Base-by-base conservation (phyloP, 2,113 vertebrate species). In the Rhodinocichla rosea region DNA sequence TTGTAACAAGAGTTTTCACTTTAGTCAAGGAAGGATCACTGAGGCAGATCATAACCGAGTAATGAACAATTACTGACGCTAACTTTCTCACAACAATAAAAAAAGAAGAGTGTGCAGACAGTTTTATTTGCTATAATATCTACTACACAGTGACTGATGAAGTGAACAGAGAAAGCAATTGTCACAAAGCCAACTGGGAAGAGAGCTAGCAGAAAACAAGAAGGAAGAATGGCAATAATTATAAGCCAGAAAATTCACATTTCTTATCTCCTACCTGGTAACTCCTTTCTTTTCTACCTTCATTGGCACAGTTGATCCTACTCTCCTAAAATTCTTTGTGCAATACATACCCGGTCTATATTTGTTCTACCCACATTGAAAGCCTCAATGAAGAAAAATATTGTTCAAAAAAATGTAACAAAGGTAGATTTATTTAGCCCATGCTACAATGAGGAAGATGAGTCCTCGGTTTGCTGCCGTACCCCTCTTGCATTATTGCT, bases 11-110 rank as follows among this genome's bases (percentile, higher is more conserved):
- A 95, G 76, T 95, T 90, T 94, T 84, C 52, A 52, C 76, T 97
- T 95, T 28, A 87, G 30, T 71, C 63, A 86, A 59, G 62, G 37
- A 71, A 91, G 87, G 55, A 89, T 87, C 87, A 73, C 18, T 73
- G 89, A 94, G 83, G 81, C 65, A 89, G 90, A 85, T 76, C 80
- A n/a, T n/a, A 93, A 96, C 30, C 35, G 63, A 64, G 39, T 88
- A 93, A 96, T 90, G 95, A 94, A 96, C 33, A 33, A 63, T 86
- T 95, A 96, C 39, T 76, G 92, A 80, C 55, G 62, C 83, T 94
- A 75, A 94, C 92, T 96, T 96, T 87, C 80, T 84, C 77, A 84
- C 62, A 78, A 89, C 62, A 87, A 90, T 90, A 92, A 96, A 97
- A 97, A 20, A 33, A 87, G 55, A 74, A 81, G 45, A 82, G 30